Conservation (phyloP, 2,113 vertebrate genomes). For the Misgurnus mizolepis region DNA sequence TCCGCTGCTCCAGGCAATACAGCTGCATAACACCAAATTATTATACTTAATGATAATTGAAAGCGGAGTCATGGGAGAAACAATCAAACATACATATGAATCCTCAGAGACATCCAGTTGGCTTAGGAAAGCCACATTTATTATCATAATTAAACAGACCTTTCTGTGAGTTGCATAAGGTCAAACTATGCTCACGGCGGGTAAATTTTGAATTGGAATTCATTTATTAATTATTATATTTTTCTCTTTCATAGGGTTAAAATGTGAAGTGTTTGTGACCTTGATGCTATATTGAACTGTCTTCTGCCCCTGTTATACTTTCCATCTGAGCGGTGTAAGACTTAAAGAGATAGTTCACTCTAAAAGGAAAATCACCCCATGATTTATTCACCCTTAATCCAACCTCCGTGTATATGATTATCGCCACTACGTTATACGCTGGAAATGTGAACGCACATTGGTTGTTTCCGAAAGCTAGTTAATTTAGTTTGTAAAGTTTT, state of each 20-base stretch:
- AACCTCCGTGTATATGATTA: no score
- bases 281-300: conserved; percentile 53
- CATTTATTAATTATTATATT: conserved; percentile 60
- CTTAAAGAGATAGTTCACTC: neutral
- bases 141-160: conserved; percentile 71
- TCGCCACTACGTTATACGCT: no score
- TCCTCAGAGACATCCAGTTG: conserved; percentile 40
- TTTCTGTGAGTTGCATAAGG: conserved; percentile 64
- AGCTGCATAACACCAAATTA: conserved; percentile 31
- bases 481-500: no score
- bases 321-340: conserved; percentile 33
- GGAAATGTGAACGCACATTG: no score
- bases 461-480: no score
- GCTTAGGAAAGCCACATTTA: conserved; percentile 65
- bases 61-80: conserved; percentile 50
- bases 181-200: conserved; percentile 65
- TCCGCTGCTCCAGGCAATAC: conserved; percentile 25
- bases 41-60: conserved; percentile 63
- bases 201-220: conserved; percentile 55
- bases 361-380: no score
- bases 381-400: no score
- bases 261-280: conserved; percentile 50
- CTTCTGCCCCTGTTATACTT: conserved; percentile 13
- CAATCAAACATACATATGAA: conserved; percentile 46
- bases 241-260: conserved; percentile 46